Conservation (phyloP, 2,797 vertebrate species). For the Poeciliopsis infans region DNA sequence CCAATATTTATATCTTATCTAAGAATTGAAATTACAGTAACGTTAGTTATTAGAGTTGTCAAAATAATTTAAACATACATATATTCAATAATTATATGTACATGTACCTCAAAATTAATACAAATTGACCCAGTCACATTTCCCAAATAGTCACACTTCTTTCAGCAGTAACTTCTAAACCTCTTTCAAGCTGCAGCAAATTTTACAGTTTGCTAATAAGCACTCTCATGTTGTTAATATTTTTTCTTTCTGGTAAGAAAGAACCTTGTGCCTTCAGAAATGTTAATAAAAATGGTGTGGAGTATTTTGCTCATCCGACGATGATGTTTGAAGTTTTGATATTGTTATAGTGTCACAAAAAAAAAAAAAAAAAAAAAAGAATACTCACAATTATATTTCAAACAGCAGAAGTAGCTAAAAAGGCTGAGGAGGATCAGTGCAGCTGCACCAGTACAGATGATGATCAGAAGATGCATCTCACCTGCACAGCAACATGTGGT, state of each 20-base stretch:
- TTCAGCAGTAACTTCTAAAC: neutral
- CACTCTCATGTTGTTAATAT: neutral
- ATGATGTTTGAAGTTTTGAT: neutral
- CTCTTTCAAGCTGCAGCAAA: no score
- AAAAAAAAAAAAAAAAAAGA: no score
- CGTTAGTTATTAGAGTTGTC: neutral
- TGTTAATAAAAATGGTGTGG: neutral
- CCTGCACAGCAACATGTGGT: slow-evolving; percentile 42
- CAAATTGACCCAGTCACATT: neutral
- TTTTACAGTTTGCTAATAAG: neutral
- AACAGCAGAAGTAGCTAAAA: slow-evolving; percentile 1
- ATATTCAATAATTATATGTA: no score
- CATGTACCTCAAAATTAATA: neutral
- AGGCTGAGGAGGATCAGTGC: slow-evolving; percentile 25
- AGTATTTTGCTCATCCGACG: no score
- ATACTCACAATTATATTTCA: slow-evolving; percentile 32
- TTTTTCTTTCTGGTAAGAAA: neutral
- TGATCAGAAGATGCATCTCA: neutral
- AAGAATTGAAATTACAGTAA: neutral
- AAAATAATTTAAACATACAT: neutral
- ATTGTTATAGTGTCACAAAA: neutral
- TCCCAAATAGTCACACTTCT: neutral
- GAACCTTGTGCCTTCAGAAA: neutral
- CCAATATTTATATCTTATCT: neutral
- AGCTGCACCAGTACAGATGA: slow-evolving; percentile 10